Evolutionary conservation across 1,140 invertebrate species (phyloP), one percentile per base, ranked within the genome.

Genomic region (Stegodyphus dumicola): DNA sequence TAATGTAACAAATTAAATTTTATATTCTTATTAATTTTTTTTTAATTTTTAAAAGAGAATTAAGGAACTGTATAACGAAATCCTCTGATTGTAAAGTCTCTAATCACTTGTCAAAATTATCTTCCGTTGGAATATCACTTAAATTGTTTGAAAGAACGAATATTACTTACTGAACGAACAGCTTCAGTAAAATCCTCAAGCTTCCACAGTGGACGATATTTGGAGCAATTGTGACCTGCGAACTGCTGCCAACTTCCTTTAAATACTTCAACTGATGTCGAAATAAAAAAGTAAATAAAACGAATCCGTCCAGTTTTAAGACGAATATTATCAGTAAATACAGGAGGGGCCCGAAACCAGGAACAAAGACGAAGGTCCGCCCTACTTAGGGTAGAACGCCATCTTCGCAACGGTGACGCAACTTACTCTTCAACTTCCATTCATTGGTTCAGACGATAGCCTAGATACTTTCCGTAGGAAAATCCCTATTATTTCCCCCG

Each of bases 241-340:
- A 83, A 67, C 51, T 75, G 80, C 64, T 70, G 71, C 71, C 54
- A 67, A 71, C 80, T 66, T 83, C 71, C 71, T 83, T 71, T 83
- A 83, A 83, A 83, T 83, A 83, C 80, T 52, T 71, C 70, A 60
- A 71, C 60, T 66, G 80, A 67, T 64, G 54, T 73, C 18, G n/a
- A 60, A 73, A 51, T 71, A 33, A 13, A 53, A 54, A 15, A 78
- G 69, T 69, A n/a, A 75, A 51, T 73, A 81, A 69, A 83, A 75
- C 48, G 15, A 83, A 83, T 75, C 80, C 80, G 75, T 70, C 75
- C 71, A 53, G 48, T 54, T 15, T 9, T 17, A 80, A 70, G 75
- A 83, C 70, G 70, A 83, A 83, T 60, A 83, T 83, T 83, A 83
- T 83, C 80, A 66, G 67, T 75, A 64, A 80, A 60, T 15, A 49